These are phyloP conservation scores for Hydra vulgaris DNA, from an alignment of 30 jellyfish, hydroid and myxozoan species.

Conservation along the genomic window DNA sequence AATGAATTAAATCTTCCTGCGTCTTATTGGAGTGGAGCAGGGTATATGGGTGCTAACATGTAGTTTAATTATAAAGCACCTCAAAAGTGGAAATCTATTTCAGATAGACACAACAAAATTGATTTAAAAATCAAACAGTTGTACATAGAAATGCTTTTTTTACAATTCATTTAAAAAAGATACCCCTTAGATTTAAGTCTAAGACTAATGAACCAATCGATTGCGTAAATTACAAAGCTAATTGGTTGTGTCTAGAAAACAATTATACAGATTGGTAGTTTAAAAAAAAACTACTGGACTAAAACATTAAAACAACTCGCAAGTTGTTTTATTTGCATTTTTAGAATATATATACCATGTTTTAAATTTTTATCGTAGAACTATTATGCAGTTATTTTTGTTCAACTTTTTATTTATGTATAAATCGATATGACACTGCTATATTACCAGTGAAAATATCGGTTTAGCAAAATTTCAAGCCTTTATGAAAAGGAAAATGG, in stretches of 20 bases:
- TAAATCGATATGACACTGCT: neutral
- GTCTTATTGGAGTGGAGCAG: constrained; percentile 77
- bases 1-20: constrained; percentile 84
- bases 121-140: neutral
- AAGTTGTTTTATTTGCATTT: neutral
- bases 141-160: neutral
- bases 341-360: neutral
- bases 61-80: neutral
- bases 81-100: neutral
- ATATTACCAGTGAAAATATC: neutral
- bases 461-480: neutral
- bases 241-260: too few species aligned
- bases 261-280: too few species aligned
- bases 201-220: too few species aligned
- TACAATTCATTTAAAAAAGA: too few species aligned
- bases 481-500: too few species aligned
- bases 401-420: neutral
- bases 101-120: neutral
- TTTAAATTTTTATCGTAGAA: neutral
- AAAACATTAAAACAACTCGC: neutral
- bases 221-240: too few species aligned
- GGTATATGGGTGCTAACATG: constrained; percentile 87
- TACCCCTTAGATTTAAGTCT: too few species aligned
- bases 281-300: neutral
- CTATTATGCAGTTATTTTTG: neutral